Evolutionary conservation across 2,888 invertebrate genomes (phyloP).

Genomic region (Diarsia rubi): DNA sequence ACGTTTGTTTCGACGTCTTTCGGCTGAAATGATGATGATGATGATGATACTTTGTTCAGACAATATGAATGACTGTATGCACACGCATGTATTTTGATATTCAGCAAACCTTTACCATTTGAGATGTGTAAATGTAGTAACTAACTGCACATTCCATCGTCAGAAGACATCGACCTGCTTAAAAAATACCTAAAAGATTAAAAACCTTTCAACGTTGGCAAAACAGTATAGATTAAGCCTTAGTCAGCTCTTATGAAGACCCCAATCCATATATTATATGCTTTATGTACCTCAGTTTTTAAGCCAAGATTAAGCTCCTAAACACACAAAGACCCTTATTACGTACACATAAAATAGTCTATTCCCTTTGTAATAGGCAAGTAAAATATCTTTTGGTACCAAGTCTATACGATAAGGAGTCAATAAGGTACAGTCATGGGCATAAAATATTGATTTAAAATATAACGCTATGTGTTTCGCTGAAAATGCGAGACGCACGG

Average conservation of each 20-base stretch:
- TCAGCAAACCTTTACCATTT: background rate
- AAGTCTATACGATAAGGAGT: conserved; percentile 28
- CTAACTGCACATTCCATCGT: background rate
- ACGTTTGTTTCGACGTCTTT: no score
- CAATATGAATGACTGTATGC: background rate
- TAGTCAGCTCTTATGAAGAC: conserved; percentile 7
- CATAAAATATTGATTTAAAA: background rate
- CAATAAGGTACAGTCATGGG: conserved; percentile 31
- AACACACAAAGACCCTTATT: conserved; percentile 50
- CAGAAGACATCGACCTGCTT: background rate
- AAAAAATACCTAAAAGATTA: background rate
- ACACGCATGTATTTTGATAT: background rate
- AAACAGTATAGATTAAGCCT: background rate
- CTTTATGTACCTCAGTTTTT: conserved; percentile 43
- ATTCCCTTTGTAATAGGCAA: conserved; percentile 45
- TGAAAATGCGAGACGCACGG: no score
- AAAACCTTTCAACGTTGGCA: background rate
- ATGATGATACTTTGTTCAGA: background rate
- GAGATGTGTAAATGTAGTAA: background rate
- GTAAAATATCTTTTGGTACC: conserved; percentile 41
- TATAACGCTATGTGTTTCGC: no score
- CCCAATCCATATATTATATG: background rate
- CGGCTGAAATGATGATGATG: no score
- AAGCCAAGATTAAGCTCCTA: conserved; percentile 52
- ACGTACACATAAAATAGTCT: conserved; percentile 22